Evolutionary conservation across 2,113 vertebrate genomes (phyloP), one percentile per base, ranked within the genome.

Genomic region (Gallinago jamesoni): DNA sequence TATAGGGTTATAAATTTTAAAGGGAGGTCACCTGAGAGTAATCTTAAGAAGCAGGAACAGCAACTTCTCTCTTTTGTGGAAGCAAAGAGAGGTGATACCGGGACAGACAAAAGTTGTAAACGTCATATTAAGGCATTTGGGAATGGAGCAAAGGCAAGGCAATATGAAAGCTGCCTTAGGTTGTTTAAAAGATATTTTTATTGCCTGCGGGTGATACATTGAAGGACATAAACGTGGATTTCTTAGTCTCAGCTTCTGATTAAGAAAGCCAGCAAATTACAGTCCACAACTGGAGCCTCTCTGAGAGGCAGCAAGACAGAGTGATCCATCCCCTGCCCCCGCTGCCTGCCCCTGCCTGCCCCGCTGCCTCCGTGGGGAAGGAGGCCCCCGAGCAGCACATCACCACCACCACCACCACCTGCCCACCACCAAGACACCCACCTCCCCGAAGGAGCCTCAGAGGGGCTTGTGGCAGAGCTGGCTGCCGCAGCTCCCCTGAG

Each of bases 1-100:
- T 89, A 86, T 43, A 77, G 70, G 45, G 87, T 93, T 80, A 76
- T 90, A 96, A 84, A 89, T 82, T 94, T 85, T 89, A 72, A 75
- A 90, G 70, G 62, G 48, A 82, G 56, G 91, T 55, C 83, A 43
- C 74, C 47, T 77, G 89, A 84, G 94, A 96, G 78, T 82, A 76
- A 93, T 95, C 64, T 78, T 39, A 47, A 94, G 79, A 39, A 94
- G 66, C 35, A 52, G 83, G 59, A 93, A 85, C 53, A 77, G 80
- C 41, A 93, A 75, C 25, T 87, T 84, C 24, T 75, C 79, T 66
- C 82, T 75, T 59, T 0, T 70, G 43, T 70, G 63, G 47, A 90
- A 86, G 79, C 27, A 75, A 59, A 82, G 39, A 69, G 83, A 79
- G 80, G 92, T 87, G 80, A 95, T 82, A 64, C 21, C 9, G 12